These are phyloP conservation scores for Gobionotothen gibberifrons DNA, from an alignment of 2,797 vertebrate genomes.

Conservation along the genomic window DNA sequence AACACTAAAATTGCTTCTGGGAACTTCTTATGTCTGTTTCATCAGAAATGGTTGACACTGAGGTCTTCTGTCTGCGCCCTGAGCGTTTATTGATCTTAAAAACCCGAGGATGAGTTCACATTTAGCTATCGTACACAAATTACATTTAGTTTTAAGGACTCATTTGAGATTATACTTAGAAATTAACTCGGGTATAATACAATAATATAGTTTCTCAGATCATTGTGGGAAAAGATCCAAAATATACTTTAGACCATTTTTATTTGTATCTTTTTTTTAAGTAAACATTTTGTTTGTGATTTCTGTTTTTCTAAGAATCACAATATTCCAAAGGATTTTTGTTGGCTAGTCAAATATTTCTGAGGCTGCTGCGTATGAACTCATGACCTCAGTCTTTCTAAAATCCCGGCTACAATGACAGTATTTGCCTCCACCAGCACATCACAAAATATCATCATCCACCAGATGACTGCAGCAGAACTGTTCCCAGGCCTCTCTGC, in stretches of 20 bases:
- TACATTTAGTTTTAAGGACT: slow-evolving; percentile 13
- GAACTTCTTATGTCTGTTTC: slow-evolving; percentile 16
- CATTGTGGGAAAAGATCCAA: background rate
- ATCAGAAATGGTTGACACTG: slow-evolving; percentile 5
- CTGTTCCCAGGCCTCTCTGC: slow-evolving; percentile 50
- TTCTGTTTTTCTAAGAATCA: background rate
- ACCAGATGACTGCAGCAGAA: slow-evolving; percentile 32
- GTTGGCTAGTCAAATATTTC: background rate
- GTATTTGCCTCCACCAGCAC: slow-evolving; percentile 39
- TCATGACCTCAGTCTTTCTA: slow-evolving; percentile 8
- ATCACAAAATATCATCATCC: slow-evolving; percentile 51
- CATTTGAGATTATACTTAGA: slow-evolving; percentile 5
- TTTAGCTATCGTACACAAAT: background rate
- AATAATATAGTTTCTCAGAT: background rate
- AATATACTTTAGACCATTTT: background rate
- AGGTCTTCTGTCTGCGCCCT: slow-evolving; percentile 1
- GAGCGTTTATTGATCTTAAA: slow-evolving; percentile 1
- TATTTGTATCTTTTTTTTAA: background rate
- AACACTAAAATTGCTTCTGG: slow-evolving; percentile 9
- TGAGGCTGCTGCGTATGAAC: background rate
- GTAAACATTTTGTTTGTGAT: too few relatives aligned
- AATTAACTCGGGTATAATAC: background rate
- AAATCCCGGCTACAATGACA: slow-evolving; percentile 12
- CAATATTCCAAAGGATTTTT: background rate
- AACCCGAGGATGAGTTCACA: slow-evolving; percentile 16